Evolutionary conservation across 1,140 invertebrate species (phyloP), one percentile per base, ranked within the genome.

Genomic region (Ips typographus): DNA sequence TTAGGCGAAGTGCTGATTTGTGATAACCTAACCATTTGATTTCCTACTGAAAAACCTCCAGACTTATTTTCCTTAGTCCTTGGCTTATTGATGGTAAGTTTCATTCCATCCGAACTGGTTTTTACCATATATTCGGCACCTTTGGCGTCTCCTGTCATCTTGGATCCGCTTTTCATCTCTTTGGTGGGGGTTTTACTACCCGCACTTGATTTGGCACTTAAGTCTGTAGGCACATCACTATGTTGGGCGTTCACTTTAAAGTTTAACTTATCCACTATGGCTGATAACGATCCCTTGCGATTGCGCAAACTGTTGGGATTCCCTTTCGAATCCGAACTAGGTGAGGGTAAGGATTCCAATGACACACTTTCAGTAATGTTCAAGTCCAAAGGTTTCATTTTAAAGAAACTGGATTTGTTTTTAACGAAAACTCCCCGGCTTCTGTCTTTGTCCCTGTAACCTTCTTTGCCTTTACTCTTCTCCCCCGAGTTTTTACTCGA

Each of bases 41-140:
- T 68, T 56, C 8, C 0, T 43, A 55, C 65, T 55, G 6, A n/a
- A 56, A 40, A 49, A 62, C 53, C 47, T n/a, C 49, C 52, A 66
- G 76, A 78, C 63, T 84, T 86, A 37, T 83, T 84, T 40, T 88
- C 88, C 61, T 86, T 87, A 22, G 85, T 88, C 64, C 88, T 84
- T 1, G 92, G 92, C 83, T 94, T 95, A 75, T 94, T 95, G 4
- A 95, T 93, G 0, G 92, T 95, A 59, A 95, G 87, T 78, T 94
- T 95, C 80, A 95, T 91, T 0, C 92, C 93, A 75, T 93, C 92
- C 1, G 88, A 89, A 72, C 91, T 92, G 42, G 88, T 89, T 75
- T 94, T 94, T 0, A 94, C 90, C 87, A 93, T 93, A 73, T 94
- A 95, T 73, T 94, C 93, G 1, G 87, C 87, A 76, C 89, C 91